These are phyloP conservation scores for Athetis lepigone DNA, from an alignment of 2,888 invertebrate genomes.

Conservation along the genomic window DNA sequence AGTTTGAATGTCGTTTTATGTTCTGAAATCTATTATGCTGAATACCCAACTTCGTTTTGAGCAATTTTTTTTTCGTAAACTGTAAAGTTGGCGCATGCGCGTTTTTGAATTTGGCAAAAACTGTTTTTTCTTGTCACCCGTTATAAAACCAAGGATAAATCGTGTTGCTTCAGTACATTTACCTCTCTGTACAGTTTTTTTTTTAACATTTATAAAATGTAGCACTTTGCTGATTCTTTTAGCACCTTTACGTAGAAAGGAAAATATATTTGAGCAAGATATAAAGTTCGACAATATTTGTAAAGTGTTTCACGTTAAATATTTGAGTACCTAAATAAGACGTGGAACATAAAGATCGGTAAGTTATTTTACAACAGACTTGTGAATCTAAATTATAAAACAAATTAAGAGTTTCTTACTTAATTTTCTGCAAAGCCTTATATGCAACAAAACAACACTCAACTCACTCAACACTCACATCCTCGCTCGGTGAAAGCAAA, in stretches of 20 bases:
- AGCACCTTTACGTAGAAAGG: slow-evolving; percentile 10
- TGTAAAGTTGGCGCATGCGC: slow-evolving; percentile 12
- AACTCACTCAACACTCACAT: no score
- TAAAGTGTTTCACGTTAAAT: not conserved
- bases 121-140: slow-evolving; percentile 45
- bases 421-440: slow-evolving; percentile 69
- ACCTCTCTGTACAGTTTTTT: slow-evolving; percentile 30
- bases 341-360: slow-evolving; percentile 3
- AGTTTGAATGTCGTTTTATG: slow-evolving; percentile 10
- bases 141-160: slow-evolving; percentile 55
- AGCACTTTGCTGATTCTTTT: slow-evolving; percentile 27
- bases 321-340: slow-evolving; percentile 13
- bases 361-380: not conserved
- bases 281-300: slow-evolving; percentile 2
- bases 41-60: not conserved
- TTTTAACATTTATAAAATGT: not conserved
- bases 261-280: slow-evolving; percentile 4
- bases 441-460: slow-evolving; percentile 73
- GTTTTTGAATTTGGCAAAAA: slow-evolving; percentile 31
- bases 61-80: not conserved
- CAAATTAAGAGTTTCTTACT: slow-evolving; percentile 60
- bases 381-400: slow-evolving; percentile 21
- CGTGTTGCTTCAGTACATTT: slow-evolving; percentile 37
- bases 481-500: slow-evolving; percentile 84
- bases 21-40: not conserved